Evolutionary conservation across 2,797 vertebrate species (phyloP).

Genomic region (Rhynchotus rufescens): DNA sequence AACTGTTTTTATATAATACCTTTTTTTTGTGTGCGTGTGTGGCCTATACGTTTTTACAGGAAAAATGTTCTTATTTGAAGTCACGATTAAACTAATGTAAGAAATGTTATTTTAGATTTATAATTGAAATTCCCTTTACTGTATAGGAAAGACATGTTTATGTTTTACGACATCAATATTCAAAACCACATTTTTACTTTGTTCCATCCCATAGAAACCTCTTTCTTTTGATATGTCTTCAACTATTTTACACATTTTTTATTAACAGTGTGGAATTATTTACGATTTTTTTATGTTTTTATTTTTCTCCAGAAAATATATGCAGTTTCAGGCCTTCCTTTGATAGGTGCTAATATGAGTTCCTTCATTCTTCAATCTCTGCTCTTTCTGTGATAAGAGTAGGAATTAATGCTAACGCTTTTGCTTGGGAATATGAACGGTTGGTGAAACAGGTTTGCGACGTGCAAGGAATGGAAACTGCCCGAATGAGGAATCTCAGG

Average conservation of each 20-base stretch:
- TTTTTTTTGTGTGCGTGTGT: slow-evolving; percentile 25
- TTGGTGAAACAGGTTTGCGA: slow-evolving; percentile 3
- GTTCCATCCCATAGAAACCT: neutral
- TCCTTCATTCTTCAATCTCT: slow-evolving; percentile 68
- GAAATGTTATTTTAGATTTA: slow-evolving; percentile 2
- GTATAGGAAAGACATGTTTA: neutral
- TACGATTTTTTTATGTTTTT: too few species aligned
- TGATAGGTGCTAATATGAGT: slow-evolving; percentile 70
- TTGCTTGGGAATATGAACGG: slow-evolving; percentile 53
- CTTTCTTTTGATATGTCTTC: neutral
- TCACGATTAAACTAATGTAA: neutral
- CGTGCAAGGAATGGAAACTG: slow-evolving; percentile 16
- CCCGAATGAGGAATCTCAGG: neutral
- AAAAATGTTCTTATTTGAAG: neutral
- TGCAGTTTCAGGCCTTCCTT: slow-evolving; percentile 19
- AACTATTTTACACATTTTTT: neutral
- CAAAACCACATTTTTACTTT: neutral
- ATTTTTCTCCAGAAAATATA: slow-evolving; percentile 8
- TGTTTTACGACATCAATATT: neutral
- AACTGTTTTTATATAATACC: neutral
- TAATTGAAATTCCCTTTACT: neutral
- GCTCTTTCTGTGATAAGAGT: slow-evolving; percentile 46
- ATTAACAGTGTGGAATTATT: neutral
- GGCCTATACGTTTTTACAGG: slow-evolving; percentile 15
- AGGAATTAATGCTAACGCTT: slow-evolving; percentile 21